These are phyloP conservation scores for Penelope pileata DNA, from an alignment of 2,113 vertebrate genomes.

Conservation along the genomic window DNA sequence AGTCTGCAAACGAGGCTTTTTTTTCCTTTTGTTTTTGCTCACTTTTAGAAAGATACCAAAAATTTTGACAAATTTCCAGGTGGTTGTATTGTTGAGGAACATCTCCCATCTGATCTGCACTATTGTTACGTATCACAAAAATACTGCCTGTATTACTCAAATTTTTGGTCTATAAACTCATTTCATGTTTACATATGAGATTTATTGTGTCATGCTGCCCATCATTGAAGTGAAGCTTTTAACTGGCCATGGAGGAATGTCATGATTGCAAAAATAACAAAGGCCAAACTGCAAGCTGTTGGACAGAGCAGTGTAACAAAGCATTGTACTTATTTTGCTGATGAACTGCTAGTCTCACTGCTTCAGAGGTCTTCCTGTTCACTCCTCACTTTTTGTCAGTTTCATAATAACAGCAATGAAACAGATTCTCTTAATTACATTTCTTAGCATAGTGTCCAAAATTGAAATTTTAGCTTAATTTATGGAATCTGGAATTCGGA, in stretches of 20 bases:
- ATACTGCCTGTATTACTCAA: not conserved
- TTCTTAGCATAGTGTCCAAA: not conserved
- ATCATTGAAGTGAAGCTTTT: not conserved
- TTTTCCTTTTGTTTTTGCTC: not conserved
- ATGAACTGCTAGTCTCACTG: not conserved
- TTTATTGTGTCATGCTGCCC: not conserved
- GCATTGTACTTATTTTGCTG: not conserved
- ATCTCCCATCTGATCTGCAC: not conserved
- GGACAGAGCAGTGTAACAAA: not conserved
- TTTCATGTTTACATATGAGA: not conserved
- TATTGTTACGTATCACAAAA: not conserved
- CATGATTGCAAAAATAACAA: not conserved
- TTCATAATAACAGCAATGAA: not conserved
- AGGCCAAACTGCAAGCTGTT: not conserved
- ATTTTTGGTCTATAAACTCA: not conserved
- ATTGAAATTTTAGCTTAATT: not conserved
- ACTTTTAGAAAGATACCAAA: not conserved
- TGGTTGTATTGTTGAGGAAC: not conserved
- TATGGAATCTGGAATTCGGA: not conserved
- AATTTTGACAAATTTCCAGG: not conserved
- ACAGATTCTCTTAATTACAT: not conserved
- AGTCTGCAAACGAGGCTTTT: not conserved
- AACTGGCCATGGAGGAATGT: not conserved
- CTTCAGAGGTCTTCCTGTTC: not conserved
- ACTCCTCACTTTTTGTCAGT: not conserved